Percentiles rank a stretch among this genome's conserved stretches.
phyloP scores from a whole-genome alignment of 2,888 invertebrate genomes.

The Peribatodes rhomboidaria region DNA sequence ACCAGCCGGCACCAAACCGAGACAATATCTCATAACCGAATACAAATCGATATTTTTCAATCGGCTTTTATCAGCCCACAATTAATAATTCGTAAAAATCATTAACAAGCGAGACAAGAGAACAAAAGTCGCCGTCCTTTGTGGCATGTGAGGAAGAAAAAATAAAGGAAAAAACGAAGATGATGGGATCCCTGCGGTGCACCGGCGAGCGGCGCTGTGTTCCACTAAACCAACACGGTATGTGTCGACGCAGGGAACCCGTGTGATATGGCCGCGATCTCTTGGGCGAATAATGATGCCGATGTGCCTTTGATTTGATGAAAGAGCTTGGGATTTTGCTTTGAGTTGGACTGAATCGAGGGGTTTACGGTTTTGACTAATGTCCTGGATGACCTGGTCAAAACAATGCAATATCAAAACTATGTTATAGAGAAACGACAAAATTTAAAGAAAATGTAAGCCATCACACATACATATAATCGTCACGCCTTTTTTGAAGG shows the following conservation, averaged over 20 bases:
- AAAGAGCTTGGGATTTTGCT: slow-evolving; percentile 11
- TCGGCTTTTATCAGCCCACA: slow-evolving; percentile 78
- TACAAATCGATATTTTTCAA: slow-evolving; percentile 76
- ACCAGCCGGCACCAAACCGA: slow-evolving; percentile 27
- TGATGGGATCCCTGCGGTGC: slow-evolving; percentile 72
- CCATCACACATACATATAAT: too few species aligned
- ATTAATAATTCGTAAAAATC: slow-evolving; percentile 86
- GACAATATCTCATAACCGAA: slow-evolving; percentile 47
- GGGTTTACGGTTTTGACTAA: slow-evolving; percentile 8
- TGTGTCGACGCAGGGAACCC: slow-evolving; percentile 70
- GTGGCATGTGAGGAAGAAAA: slow-evolving; percentile 69
- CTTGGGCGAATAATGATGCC: slow-evolving; percentile 34
- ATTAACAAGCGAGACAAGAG: slow-evolving; percentile 83
- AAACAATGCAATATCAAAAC: too few species aligned
- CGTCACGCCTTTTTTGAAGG: too few species aligned
- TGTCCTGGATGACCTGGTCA: too few species aligned
- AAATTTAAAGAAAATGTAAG: too few species aligned
- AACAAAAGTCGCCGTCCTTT: slow-evolving; percentile 85
- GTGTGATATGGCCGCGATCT: slow-evolving; percentile 58
- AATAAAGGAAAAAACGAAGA: slow-evolving; percentile 61
- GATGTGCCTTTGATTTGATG: slow-evolving; percentile 26
- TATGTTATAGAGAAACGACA: too few species aligned
- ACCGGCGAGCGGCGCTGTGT: slow-evolving; percentile 49
- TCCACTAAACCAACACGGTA: slow-evolving; percentile 78
- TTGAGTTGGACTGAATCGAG: neutral